A percentile compares a stretch with the other conserved stretches of the same genome.
These are phyloP conservation scores for Leptoteleia sp. DNA, from an alignment of 1,140 invertebrate genomes.

Conservation along the genomic window DNA sequence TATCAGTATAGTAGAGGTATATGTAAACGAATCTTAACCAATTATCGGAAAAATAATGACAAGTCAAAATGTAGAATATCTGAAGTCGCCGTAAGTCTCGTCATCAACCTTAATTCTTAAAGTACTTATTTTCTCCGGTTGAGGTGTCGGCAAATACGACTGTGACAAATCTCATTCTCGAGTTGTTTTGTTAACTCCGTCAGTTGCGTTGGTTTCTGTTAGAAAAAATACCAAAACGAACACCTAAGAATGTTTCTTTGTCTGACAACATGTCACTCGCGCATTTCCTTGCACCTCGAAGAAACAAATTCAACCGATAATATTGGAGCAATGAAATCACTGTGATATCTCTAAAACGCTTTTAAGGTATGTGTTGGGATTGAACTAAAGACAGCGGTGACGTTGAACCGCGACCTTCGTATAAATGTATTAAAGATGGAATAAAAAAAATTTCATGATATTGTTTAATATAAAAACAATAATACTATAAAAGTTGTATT, in stretches of 20 bases:
- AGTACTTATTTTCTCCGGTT: constrained; percentile 18
- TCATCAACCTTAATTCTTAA: constrained; percentile 12
- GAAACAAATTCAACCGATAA: constrained; percentile 78
- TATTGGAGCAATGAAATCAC: constrained; percentile 82
- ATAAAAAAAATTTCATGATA: constrained; percentile 71
- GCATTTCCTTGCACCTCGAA: constrained; percentile 59
- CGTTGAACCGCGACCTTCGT: constrained; percentile 60
- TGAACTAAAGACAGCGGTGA: constrained; percentile 66
- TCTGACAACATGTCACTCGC: constrained; percentile 30
- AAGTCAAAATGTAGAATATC: constrained; percentile 8
- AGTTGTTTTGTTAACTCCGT: background rate
- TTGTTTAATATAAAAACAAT: constrained; percentile 71
- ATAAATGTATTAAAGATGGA: constrained; percentile 64
- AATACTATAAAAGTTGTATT: constrained; percentile 66
- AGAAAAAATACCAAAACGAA: background rate
- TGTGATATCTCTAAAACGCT: constrained; percentile 82
- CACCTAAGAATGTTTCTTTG: constrained; percentile 31
- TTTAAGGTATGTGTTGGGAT: constrained; percentile 78
- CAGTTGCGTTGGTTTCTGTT: background rate
- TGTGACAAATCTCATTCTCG: constrained; percentile 12
- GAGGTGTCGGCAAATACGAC: constrained; percentile 26
- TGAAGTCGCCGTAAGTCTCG: constrained; percentile 12
- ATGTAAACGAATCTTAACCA: background rate
- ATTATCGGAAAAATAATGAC: constrained; percentile 6
- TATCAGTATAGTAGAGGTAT: no score